A percentile compares a stretch with the other conserved stretches of the same genome.
phyloP scores from a whole-genome alignment of 2,888 invertebrate genomes.

The Sinohyriopsis cumingii region DNA sequence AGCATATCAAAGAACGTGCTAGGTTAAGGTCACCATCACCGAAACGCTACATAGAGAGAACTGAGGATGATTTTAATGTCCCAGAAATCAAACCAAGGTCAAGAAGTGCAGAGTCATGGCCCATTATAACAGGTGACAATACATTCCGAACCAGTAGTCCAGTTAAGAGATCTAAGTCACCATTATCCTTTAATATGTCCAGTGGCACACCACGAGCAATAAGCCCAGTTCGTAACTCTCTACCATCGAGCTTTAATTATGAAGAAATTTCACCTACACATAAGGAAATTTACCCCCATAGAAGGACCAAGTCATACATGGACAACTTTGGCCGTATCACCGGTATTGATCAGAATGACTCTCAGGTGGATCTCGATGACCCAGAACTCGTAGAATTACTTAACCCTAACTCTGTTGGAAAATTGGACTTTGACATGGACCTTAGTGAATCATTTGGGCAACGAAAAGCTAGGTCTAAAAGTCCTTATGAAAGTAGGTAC shows the following conservation, averaged over 20 bases:
- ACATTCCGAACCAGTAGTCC: no score
- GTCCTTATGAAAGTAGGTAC: no score
- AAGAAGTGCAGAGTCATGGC: no score
- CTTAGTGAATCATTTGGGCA: conserved; percentile 30
- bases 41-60: conserved; percentile 1
- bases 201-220: no score
- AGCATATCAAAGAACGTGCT: conserved; percentile 15
- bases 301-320: conserved; percentile 45
- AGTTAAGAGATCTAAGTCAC: no score
- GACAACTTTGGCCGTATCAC: conserved; percentile 34
- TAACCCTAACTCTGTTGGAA: conserved; percentile 29
- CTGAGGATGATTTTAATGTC: not conserved
- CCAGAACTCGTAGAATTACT: conserved; percentile 45
- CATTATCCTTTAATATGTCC: no score
- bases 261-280: conserved; percentile 43
- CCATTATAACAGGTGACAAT: no score
- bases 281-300: conserved; percentile 59
- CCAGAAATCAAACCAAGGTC: no score
- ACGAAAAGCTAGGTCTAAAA: conserved; percentile 16
- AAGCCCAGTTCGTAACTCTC: no score
- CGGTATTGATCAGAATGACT: conserved; percentile 21
- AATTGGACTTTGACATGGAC: conserved; percentile 41
- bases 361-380: conserved; percentile 41
- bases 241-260: conserved; percentile 23
- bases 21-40: conserved; percentile 36